phyloP scores from a whole-genome alignment of 2,797 vertebrate genomes.

The Harpagifer antarcticus region DNA sequence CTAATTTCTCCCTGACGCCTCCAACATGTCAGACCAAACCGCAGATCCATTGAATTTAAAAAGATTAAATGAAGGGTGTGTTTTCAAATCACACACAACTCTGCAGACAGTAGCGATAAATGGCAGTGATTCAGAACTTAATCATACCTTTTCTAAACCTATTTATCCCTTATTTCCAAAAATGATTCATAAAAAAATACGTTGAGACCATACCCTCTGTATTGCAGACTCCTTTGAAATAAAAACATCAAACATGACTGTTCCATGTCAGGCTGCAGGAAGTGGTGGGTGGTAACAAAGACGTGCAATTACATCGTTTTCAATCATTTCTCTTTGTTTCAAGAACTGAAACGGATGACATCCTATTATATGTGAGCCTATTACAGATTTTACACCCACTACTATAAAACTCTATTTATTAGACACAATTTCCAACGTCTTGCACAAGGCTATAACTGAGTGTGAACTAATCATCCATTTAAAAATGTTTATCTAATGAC shows the following conservation, averaged over 20 bases:
- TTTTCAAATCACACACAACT: slow-evolving; percentile 48
- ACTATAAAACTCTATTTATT: background rate
- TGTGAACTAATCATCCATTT: background rate
- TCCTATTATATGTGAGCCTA: too few relatives aligned
- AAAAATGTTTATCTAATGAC: background rate
- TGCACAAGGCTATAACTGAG: slow-evolving; percentile 3
- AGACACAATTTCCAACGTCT: slow-evolving; percentile 16
- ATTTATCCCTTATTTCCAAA: background rate
- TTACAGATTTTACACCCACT: background rate
- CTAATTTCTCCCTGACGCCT: slow-evolving; percentile 60
- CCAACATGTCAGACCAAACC: slow-evolving; percentile 56
- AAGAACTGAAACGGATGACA: background rate
- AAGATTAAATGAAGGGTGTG: slow-evolving; percentile 43
- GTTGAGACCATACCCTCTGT: background rate
- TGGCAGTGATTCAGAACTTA: background rate
- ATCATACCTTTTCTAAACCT: background rate
- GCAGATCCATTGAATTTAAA: slow-evolving; percentile 53
- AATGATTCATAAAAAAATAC: background rate
- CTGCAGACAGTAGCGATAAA: slow-evolving; percentile 5
- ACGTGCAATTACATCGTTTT: slow-evolving; percentile 25
- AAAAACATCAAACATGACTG: slow-evolving; percentile 32
- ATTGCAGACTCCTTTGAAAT: slow-evolving; percentile 22
- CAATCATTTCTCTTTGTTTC: slow-evolving; percentile 20
- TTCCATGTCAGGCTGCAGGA: slow-evolving; percentile 47
- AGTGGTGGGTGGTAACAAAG: slow-evolving; percentile 54